phyloP scores from a whole-genome alignment of 2,113 vertebrate species.

The Potamarius usumacintae region DNA sequence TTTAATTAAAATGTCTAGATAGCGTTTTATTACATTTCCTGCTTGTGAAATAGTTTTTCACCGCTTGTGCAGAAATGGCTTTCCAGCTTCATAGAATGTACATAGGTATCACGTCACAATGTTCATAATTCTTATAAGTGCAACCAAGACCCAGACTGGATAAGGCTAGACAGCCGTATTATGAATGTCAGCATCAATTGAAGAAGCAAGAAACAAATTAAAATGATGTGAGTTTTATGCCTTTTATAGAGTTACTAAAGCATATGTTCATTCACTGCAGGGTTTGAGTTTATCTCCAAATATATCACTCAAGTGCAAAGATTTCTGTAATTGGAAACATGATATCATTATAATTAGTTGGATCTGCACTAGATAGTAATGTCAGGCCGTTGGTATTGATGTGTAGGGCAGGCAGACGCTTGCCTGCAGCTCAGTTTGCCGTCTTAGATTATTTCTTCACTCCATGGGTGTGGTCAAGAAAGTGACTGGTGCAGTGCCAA shows the following conservation, averaged over 20 bases:
- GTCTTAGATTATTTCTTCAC: neutral
- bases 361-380: neutral
- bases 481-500: neutral
- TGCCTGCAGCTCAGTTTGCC: constrained; percentile 3
- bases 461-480: too few species aligned
- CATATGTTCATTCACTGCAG: neutral
- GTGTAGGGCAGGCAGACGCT: neutral
- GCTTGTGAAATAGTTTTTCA: neutral
- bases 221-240: neutral
- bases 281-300: neutral
- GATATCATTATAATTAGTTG: neutral
- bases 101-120: neutral
- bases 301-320: neutral
- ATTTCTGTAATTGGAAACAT: neutral
- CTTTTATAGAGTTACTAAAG: neutral
- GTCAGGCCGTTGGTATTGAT: neutral
- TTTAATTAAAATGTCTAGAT: neutral
- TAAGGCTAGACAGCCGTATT: neutral
- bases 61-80: neutral
- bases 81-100: neutral
- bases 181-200: neutral
- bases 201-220: neutral
- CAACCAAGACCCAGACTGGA: neutral
- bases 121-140: neutral
- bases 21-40: neutral